phyloP scores from a whole-genome alignment of 2,888 invertebrate species.

The Drosophila ochracea region DNA sequence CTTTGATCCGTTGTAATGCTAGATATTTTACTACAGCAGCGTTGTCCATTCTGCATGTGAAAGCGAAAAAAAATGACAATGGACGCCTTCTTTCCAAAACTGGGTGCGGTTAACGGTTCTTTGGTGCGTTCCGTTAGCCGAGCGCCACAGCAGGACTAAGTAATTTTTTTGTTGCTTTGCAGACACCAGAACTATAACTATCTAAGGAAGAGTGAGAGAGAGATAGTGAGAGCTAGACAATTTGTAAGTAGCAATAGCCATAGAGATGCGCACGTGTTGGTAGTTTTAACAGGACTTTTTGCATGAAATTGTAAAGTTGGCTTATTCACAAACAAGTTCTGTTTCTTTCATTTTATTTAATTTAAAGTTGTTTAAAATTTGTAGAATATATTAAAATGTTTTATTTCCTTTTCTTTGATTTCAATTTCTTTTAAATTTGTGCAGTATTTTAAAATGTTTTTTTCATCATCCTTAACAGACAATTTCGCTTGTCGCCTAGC shows the following conservation, averaged over 20 bases:
- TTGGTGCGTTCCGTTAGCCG: slow-evolving; percentile 44
- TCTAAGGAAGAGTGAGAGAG: neutral
- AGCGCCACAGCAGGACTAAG: slow-evolving; percentile 63
- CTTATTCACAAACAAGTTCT: neutral
- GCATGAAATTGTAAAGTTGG: neutral
- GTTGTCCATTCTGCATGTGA: slow-evolving; percentile 41
- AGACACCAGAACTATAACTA: slow-evolving; percentile 47
- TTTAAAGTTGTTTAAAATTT: no score
- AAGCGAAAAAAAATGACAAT: slow-evolving; percentile 69
- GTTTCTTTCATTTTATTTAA: neutral
- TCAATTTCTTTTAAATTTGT: neutral
- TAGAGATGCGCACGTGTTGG: neutral
- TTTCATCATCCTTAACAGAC: no score
- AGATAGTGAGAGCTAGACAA: neutral
- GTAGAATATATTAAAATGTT: neutral
- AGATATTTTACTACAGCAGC: slow-evolving; percentile 49
- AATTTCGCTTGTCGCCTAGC: neutral
- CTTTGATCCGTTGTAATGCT: slow-evolving; percentile 41
- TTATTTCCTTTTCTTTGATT: neutral
- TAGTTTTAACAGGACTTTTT: neutral
- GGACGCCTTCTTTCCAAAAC: slow-evolving; percentile 42
- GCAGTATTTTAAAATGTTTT: neutral
- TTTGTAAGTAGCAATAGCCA: slow-evolving; percentile 15
- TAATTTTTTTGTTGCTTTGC: slow-evolving; percentile 56
- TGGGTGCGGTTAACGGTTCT: slow-evolving; percentile 60